Percentiles rank a stretch among this genome's conserved stretches.
Conservation (phyloP, 2,113 vertebrate genomes). For the Hemiscyllium ocellatum region DNA sequence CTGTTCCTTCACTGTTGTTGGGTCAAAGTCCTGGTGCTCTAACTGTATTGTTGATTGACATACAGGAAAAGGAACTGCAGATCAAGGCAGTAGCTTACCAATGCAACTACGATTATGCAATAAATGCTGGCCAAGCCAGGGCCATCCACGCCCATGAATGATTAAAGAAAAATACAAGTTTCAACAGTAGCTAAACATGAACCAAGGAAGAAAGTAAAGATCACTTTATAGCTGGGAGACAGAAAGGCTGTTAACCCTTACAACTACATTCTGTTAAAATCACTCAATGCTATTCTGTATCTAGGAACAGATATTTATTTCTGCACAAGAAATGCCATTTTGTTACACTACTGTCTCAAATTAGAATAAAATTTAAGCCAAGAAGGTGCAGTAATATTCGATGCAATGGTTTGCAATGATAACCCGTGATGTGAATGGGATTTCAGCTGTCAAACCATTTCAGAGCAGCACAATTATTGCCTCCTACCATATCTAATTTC, state of each 20-base stretch:
- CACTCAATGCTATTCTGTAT: not conserved
- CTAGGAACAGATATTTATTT: not conserved
- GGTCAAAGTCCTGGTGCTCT: too few relatives aligned
- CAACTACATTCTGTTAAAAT: not conserved
- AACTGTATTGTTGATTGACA: too few relatives aligned
- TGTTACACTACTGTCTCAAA: not conserved
- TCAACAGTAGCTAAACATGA: not conserved
- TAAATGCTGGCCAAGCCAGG: too few relatives aligned
- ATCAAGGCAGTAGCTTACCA: too few relatives aligned
- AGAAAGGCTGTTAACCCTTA: not conserved
- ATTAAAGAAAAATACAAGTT: too few relatives aligned
- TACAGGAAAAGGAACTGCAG: too few relatives aligned
- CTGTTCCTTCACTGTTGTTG: too few relatives aligned
- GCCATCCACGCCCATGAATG: too few relatives aligned
- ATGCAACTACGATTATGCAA: too few relatives aligned
- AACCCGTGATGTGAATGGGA: not conserved
- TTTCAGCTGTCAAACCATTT: not conserved
- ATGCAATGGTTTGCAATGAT: not conserved
- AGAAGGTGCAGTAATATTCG: not conserved
- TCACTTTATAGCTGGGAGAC: not conserved
- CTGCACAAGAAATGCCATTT: not conserved
- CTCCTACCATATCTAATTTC: not conserved
- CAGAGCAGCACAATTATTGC: not conserved
- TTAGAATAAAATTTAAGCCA: not conserved
- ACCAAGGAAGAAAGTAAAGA: not conserved